These are phyloP conservation scores for Taenioides sp. DNA, from an alignment of 2,797 vertebrate species.

Conservation along the genomic window DNA sequence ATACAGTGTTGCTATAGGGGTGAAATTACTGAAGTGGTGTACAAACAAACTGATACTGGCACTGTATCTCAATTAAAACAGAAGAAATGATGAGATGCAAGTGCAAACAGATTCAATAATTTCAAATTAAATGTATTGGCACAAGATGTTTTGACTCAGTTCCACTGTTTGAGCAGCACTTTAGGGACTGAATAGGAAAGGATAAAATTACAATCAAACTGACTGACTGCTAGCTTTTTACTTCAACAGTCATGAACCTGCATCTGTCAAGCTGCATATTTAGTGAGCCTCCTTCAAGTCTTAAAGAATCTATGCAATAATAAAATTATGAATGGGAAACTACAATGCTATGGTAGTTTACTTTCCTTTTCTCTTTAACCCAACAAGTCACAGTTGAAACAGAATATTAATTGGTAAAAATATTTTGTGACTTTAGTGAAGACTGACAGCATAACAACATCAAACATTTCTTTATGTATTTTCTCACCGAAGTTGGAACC, in stretches of 20 bases:
- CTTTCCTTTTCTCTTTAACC: not conserved
- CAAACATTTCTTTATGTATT: not conserved
- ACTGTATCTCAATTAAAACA: not conserved
- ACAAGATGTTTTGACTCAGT: not conserved
- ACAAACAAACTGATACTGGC: not conserved
- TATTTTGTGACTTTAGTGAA: not conserved
- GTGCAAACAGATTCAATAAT: not conserved
- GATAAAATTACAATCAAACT: not conserved
- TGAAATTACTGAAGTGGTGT: constrained; percentile 4
- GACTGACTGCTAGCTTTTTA: not conserved
- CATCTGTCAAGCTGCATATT: not conserved
- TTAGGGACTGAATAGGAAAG: not conserved
- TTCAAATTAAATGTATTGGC: not conserved
- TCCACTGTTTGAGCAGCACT: not conserved
- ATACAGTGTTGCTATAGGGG: not conserved
- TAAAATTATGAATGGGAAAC: too few species aligned
- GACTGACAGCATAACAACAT: not conserved
- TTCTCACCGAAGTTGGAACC: constrained; percentile 87
- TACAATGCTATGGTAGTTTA: not conserved
- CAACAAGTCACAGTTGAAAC: not conserved
- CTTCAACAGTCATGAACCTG: not conserved
- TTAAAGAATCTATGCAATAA: too few species aligned
- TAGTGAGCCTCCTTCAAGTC: not conserved
- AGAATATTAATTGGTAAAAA: not conserved
- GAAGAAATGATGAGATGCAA: not conserved